These are phyloP conservation scores for Nansenia antarctica DNA, from an alignment of 2,113 vertebrate genomes.

Conservation along the genomic window DNA sequence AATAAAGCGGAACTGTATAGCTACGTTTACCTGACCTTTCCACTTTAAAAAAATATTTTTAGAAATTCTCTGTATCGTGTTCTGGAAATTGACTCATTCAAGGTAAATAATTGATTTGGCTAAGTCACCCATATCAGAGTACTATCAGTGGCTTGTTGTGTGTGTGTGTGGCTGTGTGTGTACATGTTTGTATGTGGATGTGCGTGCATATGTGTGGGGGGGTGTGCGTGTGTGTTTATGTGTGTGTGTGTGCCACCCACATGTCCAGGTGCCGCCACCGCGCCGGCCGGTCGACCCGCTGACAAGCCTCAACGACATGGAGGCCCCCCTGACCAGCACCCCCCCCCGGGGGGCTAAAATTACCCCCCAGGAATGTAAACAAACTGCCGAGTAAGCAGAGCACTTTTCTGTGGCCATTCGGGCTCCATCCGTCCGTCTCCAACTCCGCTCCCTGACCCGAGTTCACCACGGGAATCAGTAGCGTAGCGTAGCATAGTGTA, in stretches of 20 bases:
- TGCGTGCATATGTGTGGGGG: too few relatives aligned
- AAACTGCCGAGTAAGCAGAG: slow-evolving; percentile 75
- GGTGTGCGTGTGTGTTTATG: slow-evolving; percentile 23
- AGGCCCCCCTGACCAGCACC: slow-evolving; percentile 43
- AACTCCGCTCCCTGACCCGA: slow-evolving; percentile 22
- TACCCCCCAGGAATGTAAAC: slow-evolving; percentile 80
- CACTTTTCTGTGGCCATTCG: slow-evolving; percentile 48
- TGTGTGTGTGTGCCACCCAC: slow-evolving; percentile 63
- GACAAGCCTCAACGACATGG: slow-evolving; percentile 67
- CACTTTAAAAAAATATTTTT: too few relatives aligned
- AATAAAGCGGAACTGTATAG: too few relatives aligned
- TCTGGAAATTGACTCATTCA: neutral
- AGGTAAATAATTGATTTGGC: slow-evolving; percentile 52
- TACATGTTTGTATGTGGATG: slow-evolving; percentile 31
- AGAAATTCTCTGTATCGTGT: neutral
- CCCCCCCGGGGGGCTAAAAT: slow-evolving; percentile 70
- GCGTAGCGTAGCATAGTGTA: too few relatives aligned
- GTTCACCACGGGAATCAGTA: neutral
- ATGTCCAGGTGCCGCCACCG: slow-evolving; percentile 63
- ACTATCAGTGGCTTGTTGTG: slow-evolving; percentile 27
- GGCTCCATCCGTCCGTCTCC: neutral
- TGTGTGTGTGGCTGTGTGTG: slow-evolving; percentile 32
- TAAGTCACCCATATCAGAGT: slow-evolving; percentile 17
- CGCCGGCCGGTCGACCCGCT: slow-evolving; percentile 54
- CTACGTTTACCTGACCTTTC: too few relatives aligned